Evolutionary conservation across 2,113 vertebrate species (phyloP), one percentile per base, ranked within the genome.

Genomic region (Scytalopus superciliaris): DNA sequence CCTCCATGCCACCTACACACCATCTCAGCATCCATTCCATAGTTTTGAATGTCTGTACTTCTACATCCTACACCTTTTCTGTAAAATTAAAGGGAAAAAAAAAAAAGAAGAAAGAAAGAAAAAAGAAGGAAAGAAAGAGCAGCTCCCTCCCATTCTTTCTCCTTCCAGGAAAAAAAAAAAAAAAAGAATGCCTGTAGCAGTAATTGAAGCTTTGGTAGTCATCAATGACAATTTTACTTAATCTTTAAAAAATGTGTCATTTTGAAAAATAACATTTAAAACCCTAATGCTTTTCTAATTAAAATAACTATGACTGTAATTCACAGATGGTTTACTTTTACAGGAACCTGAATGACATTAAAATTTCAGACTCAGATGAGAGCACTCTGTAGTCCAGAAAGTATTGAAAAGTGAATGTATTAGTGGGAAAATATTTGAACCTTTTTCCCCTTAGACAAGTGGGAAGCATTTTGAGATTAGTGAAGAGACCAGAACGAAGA

Each of bases 271-370:
- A 96, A 89, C 81, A 86, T 90, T 90, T 94, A 77, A 94, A 96
- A 89, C 53, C 27, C 66, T 94, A 96, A 95, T 96, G 94, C 74
- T 93, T 96, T 94, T 86, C 88, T 94, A 97, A 97, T 97, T 97
- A 97, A 97, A 96, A 96, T 96, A 94, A 93, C 64, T n/a, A 50
- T 80, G 92, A 87, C 90, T 95, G 74, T 96, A 96, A 95, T 94
- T 97, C 97, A 96, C 96, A 98, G 97, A 97, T 97, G 96, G 96
- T 87, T 96, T 96, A 86, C 91, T 97, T 96, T 92, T 87, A 75
- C 67, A 86, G 56, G 47, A 96, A 88, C 95, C 92, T 94, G 96
- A 83, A 93, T 96, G 94, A 95, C 97, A 97, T 96, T 84, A 96
- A 87, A 93, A 94, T 92, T 94, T 95, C 60, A 88, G 49, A 80